These are phyloP conservation scores for Auanema sp. DNA, from an alignment of 2,888 invertebrate species.

Conservation along the genomic window DNA sequence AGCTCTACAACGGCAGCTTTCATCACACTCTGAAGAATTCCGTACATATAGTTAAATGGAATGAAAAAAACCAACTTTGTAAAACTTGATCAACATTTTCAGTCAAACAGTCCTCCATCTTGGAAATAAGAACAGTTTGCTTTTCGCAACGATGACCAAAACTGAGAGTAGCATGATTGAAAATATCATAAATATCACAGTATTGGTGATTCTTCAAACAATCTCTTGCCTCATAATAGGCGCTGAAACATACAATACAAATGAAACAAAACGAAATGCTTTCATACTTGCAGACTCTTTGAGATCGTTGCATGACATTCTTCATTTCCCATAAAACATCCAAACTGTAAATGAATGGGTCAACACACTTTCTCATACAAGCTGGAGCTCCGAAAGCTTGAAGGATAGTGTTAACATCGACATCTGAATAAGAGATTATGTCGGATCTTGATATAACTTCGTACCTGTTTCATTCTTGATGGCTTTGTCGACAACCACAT, in stretches of 20 bases:
- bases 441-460: too few species aligned
- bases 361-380: slow-evolving; percentile 40
- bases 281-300: slow-evolving; percentile 27
- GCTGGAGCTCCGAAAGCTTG: slow-evolving; percentile 36
- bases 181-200: slow-evolving; percentile 32
- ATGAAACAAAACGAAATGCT: neutral
- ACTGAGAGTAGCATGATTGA: slow-evolving; percentile 14
- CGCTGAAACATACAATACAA: slow-evolving; percentile 4
- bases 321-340: slow-evolving; percentile 36
- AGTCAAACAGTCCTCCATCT: slow-evolving; percentile 26
- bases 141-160: slow-evolving; percentile 23
- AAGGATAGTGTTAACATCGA: slow-evolving; percentile 38
- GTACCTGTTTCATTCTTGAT: too few species aligned
- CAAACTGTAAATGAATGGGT: slow-evolving; percentile 34
- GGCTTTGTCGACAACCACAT: too few species aligned
- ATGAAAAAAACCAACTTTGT: slow-evolving; percentile 13
- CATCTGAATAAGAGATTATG: slow-evolving; percentile 22
- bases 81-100: slow-evolving; percentile 29
- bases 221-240: slow-evolving; percentile 27
- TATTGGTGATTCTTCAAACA: slow-evolving; percentile 29
- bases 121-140: slow-evolving; percentile 29
- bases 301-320: slow-evolving; percentile 27
- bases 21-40: slow-evolving; percentile 29
- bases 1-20: slow-evolving; percentile 25
- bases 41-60: neutral